Base-by-base conservation (phyloP, 1,140 invertebrate species). In the Sycophaga agraensis region DNA sequence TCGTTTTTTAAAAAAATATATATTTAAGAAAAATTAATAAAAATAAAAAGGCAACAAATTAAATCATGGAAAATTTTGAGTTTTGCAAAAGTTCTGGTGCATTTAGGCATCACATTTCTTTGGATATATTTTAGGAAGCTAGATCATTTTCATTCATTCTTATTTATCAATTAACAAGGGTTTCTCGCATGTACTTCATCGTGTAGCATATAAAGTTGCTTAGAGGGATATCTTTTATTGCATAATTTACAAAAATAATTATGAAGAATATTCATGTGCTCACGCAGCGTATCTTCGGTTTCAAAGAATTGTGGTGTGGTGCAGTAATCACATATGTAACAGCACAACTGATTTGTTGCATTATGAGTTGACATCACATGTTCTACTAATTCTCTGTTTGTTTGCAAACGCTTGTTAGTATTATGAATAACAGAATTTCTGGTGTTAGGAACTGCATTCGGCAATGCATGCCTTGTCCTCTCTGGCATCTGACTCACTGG, bases 311-410 rank as follows among this genome's bases (percentile, higher is more conserved):
- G 21, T 0, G 64, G 64, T 2, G 50, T 53, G 2, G 51, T 4
- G 39, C 64, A 66, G 19, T 63, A 66, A 46, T 66, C 64, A 12
- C 64, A 66, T 12, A 66, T 34, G 31, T 55, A 66, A 22, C 59
- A 66, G 24, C 56, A 58, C 4, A 43, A 34, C 17, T 45, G 28
- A 11, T 0, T 34, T n/a, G 51, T 9, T 12, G 19, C 0, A 39
- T n/a, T 53, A 17, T 58, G 61, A 9, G n/a, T 40, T 7, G 21
- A 24, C 1, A 19, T 6, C 6, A 54, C 16, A 12, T 64, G 62
- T 16, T 53, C 34, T 2, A 59, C 8, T 12, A 64, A 31, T 46
- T 59, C 62, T 2, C 1, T 14, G 11, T 35, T 45, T 4, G 62
- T n/a, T 58, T 54, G 16, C 62, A 64, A 0, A 59, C 40, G 37